phyloP scores from a whole-genome alignment of 2,113 vertebrate species.

The Argyrosomus japonicus region DNA sequence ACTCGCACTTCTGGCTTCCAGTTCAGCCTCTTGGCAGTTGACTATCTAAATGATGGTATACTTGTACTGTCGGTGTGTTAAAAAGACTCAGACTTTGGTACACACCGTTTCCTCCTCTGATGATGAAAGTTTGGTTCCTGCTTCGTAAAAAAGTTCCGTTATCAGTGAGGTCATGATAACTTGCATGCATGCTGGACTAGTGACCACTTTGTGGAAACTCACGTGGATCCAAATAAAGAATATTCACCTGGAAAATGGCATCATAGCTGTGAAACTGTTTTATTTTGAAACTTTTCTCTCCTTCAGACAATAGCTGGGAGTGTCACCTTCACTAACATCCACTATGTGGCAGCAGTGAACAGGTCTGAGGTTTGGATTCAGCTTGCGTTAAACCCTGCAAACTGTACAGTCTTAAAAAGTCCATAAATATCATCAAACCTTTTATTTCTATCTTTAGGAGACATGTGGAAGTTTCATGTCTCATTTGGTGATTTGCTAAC shows the following conservation, averaged over 20 bases:
- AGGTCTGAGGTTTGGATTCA: background rate
- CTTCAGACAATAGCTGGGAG: no score
- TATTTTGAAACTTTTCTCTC: background rate
- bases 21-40: background rate
- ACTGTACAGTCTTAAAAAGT: background rate
- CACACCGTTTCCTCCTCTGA: background rate
- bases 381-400: background rate
- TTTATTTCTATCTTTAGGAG: slow-evolving; percentile 17
- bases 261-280: background rate
- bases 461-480: background rate
- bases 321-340: slow-evolving; percentile 28
- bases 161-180: background rate
- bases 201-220: background rate
- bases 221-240: background rate
- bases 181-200: background rate
- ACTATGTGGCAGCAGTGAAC: slow-evolving; percentile 57
- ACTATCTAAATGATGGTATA: background rate
- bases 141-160: background rate
- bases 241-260: background rate
- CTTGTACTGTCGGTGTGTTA: no score
- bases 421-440: background rate
- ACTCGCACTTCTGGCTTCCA: background rate
- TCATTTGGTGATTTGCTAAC: background rate
- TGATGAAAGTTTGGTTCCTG: background rate
- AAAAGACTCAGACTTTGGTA: background rate